Conservation (phyloP, 2,888 invertebrate genomes). For the Augochlorella aurata region DNA sequence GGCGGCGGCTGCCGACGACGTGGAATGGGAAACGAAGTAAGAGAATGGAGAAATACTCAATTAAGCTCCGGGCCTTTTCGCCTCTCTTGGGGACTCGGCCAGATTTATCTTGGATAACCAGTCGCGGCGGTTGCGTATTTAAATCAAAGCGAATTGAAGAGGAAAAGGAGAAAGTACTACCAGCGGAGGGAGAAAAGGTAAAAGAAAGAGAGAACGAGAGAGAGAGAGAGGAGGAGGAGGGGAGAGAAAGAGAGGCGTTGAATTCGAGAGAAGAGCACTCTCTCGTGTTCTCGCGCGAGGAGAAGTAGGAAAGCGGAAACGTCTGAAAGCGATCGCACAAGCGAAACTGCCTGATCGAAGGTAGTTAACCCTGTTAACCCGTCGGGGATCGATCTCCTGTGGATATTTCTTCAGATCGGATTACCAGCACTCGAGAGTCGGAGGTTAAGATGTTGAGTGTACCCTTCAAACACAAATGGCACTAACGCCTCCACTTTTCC, state of each 20-base stretch:
- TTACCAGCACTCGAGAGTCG: constrained; percentile 59
- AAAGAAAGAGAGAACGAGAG: neutral
- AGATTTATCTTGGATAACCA: constrained; percentile 68
- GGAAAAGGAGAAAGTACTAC: constrained; percentile 23
- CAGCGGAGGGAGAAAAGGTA: neutral
- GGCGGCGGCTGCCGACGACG: constrained; percentile 24
- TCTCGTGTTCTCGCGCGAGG: constrained; percentile 34
- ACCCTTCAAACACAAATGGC: constrained; percentile 66
- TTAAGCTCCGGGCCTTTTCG: constrained; percentile 68
- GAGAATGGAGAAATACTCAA: constrained; percentile 68
- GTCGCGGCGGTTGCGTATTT: constrained; percentile 64
- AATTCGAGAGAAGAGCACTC: constrained; percentile 58
- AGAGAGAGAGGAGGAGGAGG: constrained; percentile 40
- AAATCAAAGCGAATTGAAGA: constrained; percentile 61
- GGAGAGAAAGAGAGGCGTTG: constrained; percentile 40
- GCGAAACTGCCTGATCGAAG: constrained; percentile 58
- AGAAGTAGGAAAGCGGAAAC: constrained; percentile 29
- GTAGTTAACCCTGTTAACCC: constrained; percentile 74
- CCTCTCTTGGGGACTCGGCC: constrained; percentile 57
- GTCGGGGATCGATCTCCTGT: constrained; percentile 57
- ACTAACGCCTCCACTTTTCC: constrained; percentile 48
- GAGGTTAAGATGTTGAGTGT: constrained; percentile 70
- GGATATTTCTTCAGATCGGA: constrained; percentile 66
- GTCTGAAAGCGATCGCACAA: constrained; percentile 33
- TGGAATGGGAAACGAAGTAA: constrained; percentile 38